phyloP scores from a whole-genome alignment of 2,113 vertebrate species.

The Coptodon bakossiorum region DNA sequence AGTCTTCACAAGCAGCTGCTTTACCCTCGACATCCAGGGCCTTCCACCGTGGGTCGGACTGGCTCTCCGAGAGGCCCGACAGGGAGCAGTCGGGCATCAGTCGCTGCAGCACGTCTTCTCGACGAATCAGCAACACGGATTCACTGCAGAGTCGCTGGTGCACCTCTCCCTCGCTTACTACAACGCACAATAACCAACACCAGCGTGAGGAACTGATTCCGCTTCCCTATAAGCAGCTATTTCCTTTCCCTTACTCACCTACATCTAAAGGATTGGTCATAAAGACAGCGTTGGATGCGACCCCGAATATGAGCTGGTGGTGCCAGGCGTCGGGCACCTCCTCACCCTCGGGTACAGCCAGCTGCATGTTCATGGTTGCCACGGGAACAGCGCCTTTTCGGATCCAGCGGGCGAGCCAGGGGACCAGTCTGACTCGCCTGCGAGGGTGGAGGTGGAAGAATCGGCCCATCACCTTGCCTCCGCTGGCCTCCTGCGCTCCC shows the following conservation, averaged over 20 bases:
- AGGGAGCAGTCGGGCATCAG: constrained; percentile 9
- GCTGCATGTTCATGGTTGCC: constrained; percentile 79
- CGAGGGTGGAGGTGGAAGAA: constrained; percentile 70
- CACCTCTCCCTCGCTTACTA: constrained; percentile 56
- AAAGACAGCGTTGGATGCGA: constrained; percentile 52
- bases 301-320: constrained; percentile 76
- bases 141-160: constrained; percentile 70
- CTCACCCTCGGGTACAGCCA: constrained; percentile 59
- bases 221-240: too few species aligned
- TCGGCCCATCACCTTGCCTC: constrained; percentile 48
- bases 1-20: not conserved
- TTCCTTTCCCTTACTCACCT: constrained; percentile 41
- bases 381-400: constrained; percentile 60
- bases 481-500: constrained; percentile 62
- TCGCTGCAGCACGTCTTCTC: constrained; percentile 68
- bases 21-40: constrained; percentile 68
- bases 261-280: constrained; percentile 76
- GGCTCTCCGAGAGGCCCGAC: constrained; percentile 23
- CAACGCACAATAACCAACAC: not conserved
- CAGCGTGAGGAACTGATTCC: not conserved
- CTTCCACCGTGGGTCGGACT: constrained; percentile 51
- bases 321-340: constrained; percentile 78
- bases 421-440: constrained; percentile 46
- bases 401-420: constrained; percentile 73
- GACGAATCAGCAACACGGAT: constrained; percentile 68